Base-by-base conservation (phyloP, 2,797 vertebrate genomes). In the Limnodromus scolopaceus region DNA sequence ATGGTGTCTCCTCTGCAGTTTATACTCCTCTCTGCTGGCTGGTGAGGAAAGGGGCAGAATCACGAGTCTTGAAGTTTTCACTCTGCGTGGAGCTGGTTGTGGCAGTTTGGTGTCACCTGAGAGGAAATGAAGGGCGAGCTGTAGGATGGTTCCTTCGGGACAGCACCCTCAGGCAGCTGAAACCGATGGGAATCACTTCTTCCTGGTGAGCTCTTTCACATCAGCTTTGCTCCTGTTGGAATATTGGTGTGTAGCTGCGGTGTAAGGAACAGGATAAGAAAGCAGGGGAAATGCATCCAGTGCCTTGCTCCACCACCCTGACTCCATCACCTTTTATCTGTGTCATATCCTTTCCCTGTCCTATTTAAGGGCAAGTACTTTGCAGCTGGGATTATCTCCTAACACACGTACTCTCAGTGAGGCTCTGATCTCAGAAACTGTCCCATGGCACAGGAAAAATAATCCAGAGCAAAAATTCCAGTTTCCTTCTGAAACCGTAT, bases 381-480 rank as follows among this genome's bases (percentile, higher is more conserved):
- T 34, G 18, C 48, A 61, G 32, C 9, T 86, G 82, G 27, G 43
- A 63, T 38, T 84, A 18, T 30, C 53, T 84, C 68, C 85, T 55
- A 30, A 57, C 30, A 11, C 8, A 6, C 11, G 16, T 49, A 34
- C 22, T 18, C 54, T 71, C 74, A 22, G 38, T 13, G 53, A 75
- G 43, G 39, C 15, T 16, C 11, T 45, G 20, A 22, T 41, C 10
- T 76, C 63, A 70, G 24, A 83, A 79, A 38, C 25, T 13, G 8
- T n/a, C 9, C 32, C 53, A 63, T 13, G 53, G 25, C 13, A 20
- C 32, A 82, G 2, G 5, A 55, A 82, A 94, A 90, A 84, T 36
- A 81, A 76, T 79, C 36, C 55, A 89, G 60, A 85, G 54, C 16
- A 76, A 66, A 95, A 84, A 1, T 24, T 86, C 86, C 46, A 34